phyloP scores from a whole-genome alignment of 2,888 invertebrate genomes.

The Cheilosia scutellata region DNA sequence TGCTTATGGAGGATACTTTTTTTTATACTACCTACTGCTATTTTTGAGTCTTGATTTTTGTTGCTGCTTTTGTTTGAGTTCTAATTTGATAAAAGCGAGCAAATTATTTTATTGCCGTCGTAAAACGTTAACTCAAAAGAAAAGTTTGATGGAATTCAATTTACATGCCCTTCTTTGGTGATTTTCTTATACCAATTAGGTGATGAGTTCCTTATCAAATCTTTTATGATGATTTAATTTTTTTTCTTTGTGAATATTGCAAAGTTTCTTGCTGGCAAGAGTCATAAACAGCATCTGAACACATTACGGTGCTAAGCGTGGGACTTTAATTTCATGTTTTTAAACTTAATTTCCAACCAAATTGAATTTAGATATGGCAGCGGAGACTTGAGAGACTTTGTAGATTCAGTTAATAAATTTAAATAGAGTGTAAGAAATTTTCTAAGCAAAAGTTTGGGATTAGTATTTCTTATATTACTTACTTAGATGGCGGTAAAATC shows the following conservation, averaged over 20 bases:
- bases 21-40: constrained; percentile 3
- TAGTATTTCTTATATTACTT: no score
- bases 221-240: constrained; percentile 7
- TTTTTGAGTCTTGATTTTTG: background rate
- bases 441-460: no score
- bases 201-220: background rate
- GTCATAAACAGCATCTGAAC: background rate
- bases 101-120: constrained; percentile 53
- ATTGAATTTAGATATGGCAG: no score
- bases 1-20: constrained; percentile 12
- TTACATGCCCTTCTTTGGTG: constrained; percentile 9
- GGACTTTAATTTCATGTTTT: background rate
- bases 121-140: constrained; percentile 15
- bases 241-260: background rate
- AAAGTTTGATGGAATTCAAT: constrained; percentile 29
- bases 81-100: constrained; percentile 45
- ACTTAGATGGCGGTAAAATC: no score
- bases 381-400: no score
- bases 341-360: background rate
- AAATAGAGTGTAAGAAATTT: no score
- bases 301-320: background rate
- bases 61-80: background rate
- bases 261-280: background rate
- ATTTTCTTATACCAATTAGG: background rate
- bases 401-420: no score